phyloP scores from a whole-genome alignment of 2,888 invertebrate species.

The Mylabris sibirica region DNA sequence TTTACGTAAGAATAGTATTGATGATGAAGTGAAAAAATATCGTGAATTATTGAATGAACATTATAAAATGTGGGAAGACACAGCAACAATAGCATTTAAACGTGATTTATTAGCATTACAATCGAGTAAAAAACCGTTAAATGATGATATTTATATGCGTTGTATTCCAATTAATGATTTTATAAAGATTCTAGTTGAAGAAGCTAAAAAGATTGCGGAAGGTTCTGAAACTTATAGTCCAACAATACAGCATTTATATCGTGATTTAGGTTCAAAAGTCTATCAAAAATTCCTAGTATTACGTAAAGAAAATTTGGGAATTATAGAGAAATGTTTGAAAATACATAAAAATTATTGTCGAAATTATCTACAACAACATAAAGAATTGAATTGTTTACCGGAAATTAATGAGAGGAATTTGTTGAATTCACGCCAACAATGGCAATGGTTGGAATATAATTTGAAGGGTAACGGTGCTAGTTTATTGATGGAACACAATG shows the following conservation, averaged over 20 bases:
- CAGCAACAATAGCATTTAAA: conserved; percentile 70
- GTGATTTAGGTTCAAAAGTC: conserved; percentile 74
- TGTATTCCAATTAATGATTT: conserved; percentile 60
- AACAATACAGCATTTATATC: conserved; percentile 70
- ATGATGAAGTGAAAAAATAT: conserved; percentile 49
- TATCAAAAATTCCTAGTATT: conserved; percentile 73
- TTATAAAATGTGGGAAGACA: conserved; percentile 72
- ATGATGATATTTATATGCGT: conserved; percentile 55
- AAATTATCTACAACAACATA: conserved; percentile 47
- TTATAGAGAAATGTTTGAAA: conserved; percentile 66
- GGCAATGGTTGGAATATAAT: conserved; percentile 73
- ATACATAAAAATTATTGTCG: conserved; percentile 56
- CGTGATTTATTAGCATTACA: conserved; percentile 74
- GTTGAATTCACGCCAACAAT: conserved; percentile 72
- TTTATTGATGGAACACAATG: conserved; percentile 59
- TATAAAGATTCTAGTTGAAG: conserved; percentile 72
- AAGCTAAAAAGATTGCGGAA: conserved; percentile 73
- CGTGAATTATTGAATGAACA: conserved; percentile 68
- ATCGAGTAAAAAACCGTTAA: conserved; percentile 61
- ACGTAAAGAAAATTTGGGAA: conserved; percentile 71
- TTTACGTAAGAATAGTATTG: conserved; percentile 30
- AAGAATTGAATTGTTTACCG: conserved; percentile 47
- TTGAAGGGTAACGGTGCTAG: conserved; percentile 50
- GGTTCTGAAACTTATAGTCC: conserved; percentile 85
- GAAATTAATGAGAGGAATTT: conserved; percentile 35